A percentile compares a stretch with the other conserved stretches of the same genome.
phyloP scores from a whole-genome alignment of 2,888 invertebrate genomes.

The Tinea semifulvella region DNA sequence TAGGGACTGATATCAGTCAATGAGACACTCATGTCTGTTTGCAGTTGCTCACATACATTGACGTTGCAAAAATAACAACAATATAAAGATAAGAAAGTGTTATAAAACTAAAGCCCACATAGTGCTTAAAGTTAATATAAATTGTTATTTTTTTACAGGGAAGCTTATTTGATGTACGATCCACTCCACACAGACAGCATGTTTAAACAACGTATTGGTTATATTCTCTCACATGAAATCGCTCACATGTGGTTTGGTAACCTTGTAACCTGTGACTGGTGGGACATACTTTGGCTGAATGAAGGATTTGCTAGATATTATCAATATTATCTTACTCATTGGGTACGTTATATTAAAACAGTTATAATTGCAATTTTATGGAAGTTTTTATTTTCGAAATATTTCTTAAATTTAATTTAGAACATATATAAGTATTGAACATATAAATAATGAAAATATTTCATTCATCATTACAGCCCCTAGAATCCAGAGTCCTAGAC shows the following conservation, averaged over 20 bases:
- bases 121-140: constrained; percentile 7
- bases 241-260: constrained; percentile 81
- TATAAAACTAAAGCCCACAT: too few relatives aligned
- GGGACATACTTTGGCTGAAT: constrained; percentile 72
- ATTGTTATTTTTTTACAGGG: constrained; percentile 30
- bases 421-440: too few relatives aligned
- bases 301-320: constrained; percentile 78
- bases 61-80: too few relatives aligned
- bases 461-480: too few relatives aligned
- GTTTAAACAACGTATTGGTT: constrained; percentile 62
- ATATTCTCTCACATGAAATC: constrained; percentile 73
- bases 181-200: constrained; percentile 39
- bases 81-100: too few relatives aligned
- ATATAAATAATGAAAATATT: too few relatives aligned
- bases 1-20: too few relatives aligned
- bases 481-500: too few relatives aligned
- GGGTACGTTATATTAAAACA: constrained; percentile 37
- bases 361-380: neutral
- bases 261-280: constrained; percentile 71
- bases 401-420: too few relatives aligned
- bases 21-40: too few relatives aligned
- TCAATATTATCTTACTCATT: constrained; percentile 71
- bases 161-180: constrained; percentile 55
- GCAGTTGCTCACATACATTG: too few relatives aligned
- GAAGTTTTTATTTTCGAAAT: too few relatives aligned